Percentiles rank a stretch among this genome's conserved stretches.
Evolutionary conservation across 2,797 vertebrate species (phyloP).

Genomic region (Triplophysa yarkandensis): DNA sequence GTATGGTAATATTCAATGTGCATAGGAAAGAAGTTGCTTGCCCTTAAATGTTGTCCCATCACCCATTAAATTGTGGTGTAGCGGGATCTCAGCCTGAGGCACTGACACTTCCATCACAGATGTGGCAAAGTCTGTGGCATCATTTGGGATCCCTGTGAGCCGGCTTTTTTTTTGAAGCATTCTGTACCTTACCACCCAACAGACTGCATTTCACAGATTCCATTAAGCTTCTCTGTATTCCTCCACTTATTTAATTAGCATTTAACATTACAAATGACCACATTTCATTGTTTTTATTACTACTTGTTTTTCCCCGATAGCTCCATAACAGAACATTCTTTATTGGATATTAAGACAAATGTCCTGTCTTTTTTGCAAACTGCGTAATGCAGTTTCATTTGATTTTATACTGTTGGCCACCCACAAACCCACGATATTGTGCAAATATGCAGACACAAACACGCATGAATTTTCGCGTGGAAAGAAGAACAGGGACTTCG

Average conservation of each 20-base stretch:
- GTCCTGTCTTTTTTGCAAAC: conserved; percentile 8
- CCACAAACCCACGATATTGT: neutral
- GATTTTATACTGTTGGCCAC: neutral
- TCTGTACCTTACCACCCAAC: neutral
- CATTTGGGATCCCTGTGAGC: neutral
- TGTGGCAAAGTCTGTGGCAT: neutral
- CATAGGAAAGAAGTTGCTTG: neutral
- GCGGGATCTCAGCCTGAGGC: neutral
- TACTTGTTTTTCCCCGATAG: neutral
- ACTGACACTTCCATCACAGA: neutral
- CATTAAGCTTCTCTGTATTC: neutral
- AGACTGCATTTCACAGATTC: conserved; percentile 1
- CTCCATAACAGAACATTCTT: neutral
- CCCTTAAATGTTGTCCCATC: neutral
- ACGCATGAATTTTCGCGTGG: neutral
- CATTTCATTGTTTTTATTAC: neutral
- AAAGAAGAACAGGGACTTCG: neutral
- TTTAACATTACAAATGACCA: conserved; percentile 1
- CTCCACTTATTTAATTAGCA: neutral
- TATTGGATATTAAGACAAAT: neutral
- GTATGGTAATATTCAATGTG: neutral
- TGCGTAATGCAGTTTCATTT: neutral
- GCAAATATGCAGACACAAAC: neutral
- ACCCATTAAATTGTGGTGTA: neutral
- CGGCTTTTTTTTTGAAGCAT: no score